Conservation (phyloP, 1,140 invertebrate species). For the Saccostrea cuccullata region DNA sequence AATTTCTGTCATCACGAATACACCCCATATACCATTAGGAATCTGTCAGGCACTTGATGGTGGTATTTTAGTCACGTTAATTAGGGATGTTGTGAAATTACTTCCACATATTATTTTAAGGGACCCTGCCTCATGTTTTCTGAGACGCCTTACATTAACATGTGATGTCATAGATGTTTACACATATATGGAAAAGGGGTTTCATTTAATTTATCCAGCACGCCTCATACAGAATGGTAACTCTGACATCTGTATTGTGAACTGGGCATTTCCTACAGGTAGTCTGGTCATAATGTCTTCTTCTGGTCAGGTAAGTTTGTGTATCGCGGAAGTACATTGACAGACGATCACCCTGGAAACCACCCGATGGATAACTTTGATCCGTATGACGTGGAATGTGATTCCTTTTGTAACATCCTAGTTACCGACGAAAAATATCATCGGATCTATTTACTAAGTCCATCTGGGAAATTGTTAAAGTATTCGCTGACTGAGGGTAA, state of each 20-base stretch:
- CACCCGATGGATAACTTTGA: not conserved
- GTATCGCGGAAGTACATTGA: not conserved
- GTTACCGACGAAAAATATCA: not conserved
- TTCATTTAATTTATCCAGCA: too few relatives aligned
- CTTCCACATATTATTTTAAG: too few relatives aligned
- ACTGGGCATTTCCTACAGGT: too few relatives aligned
- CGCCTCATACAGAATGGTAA: too few relatives aligned
- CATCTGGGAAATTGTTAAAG: not conserved
- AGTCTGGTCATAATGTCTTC: too few relatives aligned
- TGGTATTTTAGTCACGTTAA: not conserved
- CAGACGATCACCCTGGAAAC: not conserved
- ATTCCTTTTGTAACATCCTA: not conserved
- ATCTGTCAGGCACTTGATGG: not conserved
- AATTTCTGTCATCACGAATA: not conserved
- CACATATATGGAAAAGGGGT: too few relatives aligned
- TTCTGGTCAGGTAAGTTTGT: not conserved
- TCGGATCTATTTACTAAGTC: not conserved
- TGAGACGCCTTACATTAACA: too few relatives aligned
- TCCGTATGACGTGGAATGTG: not conserved
- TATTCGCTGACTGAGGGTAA: not conserved
- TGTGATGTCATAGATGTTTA: too few relatives aligned
- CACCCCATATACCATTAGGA: not conserved
- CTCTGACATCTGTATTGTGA: too few relatives aligned
- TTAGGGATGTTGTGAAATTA: too few relatives aligned
- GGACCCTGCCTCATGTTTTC: too few relatives aligned